A percentile compares a stretch with the other conserved stretches of the same genome.
Conservation (phyloP, 2,888 invertebrate genomes). For the Ennomos quercinarius region DNA sequence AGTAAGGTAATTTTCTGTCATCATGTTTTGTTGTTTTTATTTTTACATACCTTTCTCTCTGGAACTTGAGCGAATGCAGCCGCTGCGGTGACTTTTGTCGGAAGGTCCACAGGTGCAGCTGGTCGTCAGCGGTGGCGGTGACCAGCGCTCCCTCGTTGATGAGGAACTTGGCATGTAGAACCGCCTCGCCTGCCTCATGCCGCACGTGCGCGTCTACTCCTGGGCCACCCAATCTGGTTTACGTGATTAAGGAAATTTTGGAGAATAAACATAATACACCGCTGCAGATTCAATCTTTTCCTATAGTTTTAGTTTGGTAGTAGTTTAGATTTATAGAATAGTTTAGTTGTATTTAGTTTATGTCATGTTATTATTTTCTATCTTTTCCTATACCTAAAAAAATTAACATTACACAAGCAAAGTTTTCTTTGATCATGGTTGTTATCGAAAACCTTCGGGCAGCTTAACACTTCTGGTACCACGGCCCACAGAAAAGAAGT, state of each 20-base stretch:
- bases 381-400: too few relatives aligned
- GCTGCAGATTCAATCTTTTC: not conserved
- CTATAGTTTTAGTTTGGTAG: too few relatives aligned
- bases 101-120: conserved; percentile 98
- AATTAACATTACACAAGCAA: too few relatives aligned
- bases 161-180: conserved; percentile 96
- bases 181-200: conserved; percentile 92
- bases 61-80: conserved; percentile 98
- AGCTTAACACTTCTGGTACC: too few relatives aligned
- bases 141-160: conserved; percentile 99
- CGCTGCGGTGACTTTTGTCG: conserved; percentile 97
- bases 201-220: conserved; percentile 98
- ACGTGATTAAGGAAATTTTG: conserved; percentile 55
- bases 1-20: too few relatives aligned
- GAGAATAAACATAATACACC: not conserved
- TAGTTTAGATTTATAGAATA: too few relatives aligned
- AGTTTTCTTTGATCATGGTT: too few relatives aligned
- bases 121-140: conserved; percentile 98
- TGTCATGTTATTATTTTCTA: too few relatives aligned
- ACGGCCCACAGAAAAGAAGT: too few relatives aligned
- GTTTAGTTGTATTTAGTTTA: too few relatives aligned
- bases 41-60: conserved; percentile 93
- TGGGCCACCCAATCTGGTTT: conserved; percentile 94
- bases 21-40: too few relatives aligned
- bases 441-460: too few relatives aligned